A percentile compares a stretch with the other conserved stretches of the same genome.
phyloP scores from a whole-genome alignment of 2,113 vertebrate genomes.

The Rhea americana region DNA sequence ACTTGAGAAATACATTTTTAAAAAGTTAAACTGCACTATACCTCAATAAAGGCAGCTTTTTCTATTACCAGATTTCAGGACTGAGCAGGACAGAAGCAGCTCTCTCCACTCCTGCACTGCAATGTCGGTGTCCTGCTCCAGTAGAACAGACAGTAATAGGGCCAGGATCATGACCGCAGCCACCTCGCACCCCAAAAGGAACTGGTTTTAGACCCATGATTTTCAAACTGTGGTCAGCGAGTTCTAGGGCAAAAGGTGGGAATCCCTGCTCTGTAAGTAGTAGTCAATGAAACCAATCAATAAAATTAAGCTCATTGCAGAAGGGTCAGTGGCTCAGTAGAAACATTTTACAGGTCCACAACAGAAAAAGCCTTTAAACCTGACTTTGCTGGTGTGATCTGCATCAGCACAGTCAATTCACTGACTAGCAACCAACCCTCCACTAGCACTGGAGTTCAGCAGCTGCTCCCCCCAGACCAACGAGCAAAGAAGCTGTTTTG shows the following conservation, averaged over 20 bases:
- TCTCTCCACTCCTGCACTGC: not conserved
- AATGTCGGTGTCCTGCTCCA: not conserved
- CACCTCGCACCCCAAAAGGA: not conserved
- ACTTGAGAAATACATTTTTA: not conserved
- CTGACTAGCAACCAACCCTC: not conserved
- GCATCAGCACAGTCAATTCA: not conserved
- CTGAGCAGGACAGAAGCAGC: not conserved
- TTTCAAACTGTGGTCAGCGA: not conserved
- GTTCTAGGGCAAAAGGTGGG: not conserved
- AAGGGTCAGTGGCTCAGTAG: not conserved
- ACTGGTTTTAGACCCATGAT: not conserved
- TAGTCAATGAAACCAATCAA: not conserved
- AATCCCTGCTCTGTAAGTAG: not conserved
- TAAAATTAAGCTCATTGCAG: not conserved
- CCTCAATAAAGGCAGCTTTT: rapidly evolving
- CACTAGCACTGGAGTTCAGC: not conserved
- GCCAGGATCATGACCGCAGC: rapidly evolving
- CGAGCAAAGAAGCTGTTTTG: not conserved
- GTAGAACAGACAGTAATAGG: rapidly evolving
- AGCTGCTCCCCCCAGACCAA: not conserved
- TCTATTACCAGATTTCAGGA: not conserved
- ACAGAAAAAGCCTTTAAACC: not conserved
- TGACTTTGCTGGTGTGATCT: not conserved
- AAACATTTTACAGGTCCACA: not conserved
- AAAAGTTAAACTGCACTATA: not conserved